Conservation (phyloP, 2,888 invertebrate genomes). For the Timandra comae region DNA sequence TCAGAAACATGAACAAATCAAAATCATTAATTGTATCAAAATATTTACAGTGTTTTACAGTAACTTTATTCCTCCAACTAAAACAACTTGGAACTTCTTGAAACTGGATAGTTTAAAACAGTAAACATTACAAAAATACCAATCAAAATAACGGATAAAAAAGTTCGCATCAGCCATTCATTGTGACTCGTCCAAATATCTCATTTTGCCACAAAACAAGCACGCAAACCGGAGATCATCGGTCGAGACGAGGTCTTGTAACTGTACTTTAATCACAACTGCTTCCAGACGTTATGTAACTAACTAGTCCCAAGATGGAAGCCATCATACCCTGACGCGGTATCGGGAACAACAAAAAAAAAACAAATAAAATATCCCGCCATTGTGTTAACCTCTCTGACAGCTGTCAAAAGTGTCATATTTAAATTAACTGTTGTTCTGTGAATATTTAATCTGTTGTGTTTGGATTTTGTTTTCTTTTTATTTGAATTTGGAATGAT, state of each 20-base stretch:
- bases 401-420: constrained; percentile 1
- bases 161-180: constrained; percentile 25
- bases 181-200: constrained; percentile 54
- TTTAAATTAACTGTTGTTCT: too few species aligned
- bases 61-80: too few species aligned
- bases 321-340: constrained; percentile 49
- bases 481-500: constrained; percentile 11
- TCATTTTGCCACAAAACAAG: constrained; percentile 69
- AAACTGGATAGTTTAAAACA: too few species aligned
- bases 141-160: not conserved
- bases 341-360: constrained; percentile 31
- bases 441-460: constrained; percentile 5
- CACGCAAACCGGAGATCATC: constrained; percentile 70
- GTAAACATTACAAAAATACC: too few species aligned
- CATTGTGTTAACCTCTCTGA: constrained; percentile 3
- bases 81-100: too few species aligned
- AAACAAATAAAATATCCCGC: constrained; percentile 7
- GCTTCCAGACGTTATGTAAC: constrained; percentile 66
- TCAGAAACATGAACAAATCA: too few species aligned
- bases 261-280: constrained; percentile 67
- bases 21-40: too few species aligned
- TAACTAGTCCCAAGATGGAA: constrained; percentile 62
- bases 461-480: constrained; percentile 1
- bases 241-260: constrained; percentile 65
- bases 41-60: too few species aligned